Percentiles rank a stretch among this genome's conserved stretches.
Evolutionary conservation across 2,797 vertebrate genomes (phyloP).

Genomic region (Halcyon badia): DNA sequence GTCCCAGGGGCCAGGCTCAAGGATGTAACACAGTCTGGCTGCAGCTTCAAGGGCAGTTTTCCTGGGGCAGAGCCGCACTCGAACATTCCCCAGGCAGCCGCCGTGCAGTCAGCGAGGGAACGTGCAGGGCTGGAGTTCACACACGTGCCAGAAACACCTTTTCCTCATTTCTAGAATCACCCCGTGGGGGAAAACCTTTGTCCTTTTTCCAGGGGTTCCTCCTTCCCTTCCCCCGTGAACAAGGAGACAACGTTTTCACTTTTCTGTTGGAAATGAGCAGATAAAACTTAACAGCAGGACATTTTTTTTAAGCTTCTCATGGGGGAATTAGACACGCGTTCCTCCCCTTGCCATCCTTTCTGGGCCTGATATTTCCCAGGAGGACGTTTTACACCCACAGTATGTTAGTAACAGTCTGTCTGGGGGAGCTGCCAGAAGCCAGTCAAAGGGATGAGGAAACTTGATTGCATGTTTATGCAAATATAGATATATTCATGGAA

Average conservation of each 20-base stretch:
- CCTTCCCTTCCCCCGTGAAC: neutral
- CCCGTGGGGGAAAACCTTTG: neutral
- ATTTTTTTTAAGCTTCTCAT: constrained; percentile 53
- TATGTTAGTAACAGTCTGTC: constrained; percentile 74
- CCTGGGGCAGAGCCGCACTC: neutral
- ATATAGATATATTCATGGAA: constrained; percentile 51
- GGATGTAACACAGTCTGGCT: neutral
- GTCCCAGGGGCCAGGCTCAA: neutral
- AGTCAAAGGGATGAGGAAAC: constrained; percentile 72
- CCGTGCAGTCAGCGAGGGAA: neutral
- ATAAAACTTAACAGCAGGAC: constrained; percentile 66
- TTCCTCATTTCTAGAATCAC: neutral
- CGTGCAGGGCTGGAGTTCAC: neutral
- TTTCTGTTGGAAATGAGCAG: constrained; percentile 42
- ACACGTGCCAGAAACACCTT: neutral
- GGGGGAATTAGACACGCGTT: constrained; percentile 69
- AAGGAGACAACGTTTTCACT: neutral
- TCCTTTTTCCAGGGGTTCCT: neutral
- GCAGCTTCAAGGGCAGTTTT: neutral
- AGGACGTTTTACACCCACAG: constrained; percentile 74
- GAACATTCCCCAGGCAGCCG: neutral
- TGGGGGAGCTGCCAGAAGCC: constrained; percentile 75
- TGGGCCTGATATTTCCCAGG: constrained; percentile 75
- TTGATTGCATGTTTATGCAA: constrained; percentile 75
- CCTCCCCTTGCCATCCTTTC: constrained; percentile 53